Base-by-base conservation (phyloP, 2,113 vertebrate species). In the Pseudorasbora parva region DNA sequence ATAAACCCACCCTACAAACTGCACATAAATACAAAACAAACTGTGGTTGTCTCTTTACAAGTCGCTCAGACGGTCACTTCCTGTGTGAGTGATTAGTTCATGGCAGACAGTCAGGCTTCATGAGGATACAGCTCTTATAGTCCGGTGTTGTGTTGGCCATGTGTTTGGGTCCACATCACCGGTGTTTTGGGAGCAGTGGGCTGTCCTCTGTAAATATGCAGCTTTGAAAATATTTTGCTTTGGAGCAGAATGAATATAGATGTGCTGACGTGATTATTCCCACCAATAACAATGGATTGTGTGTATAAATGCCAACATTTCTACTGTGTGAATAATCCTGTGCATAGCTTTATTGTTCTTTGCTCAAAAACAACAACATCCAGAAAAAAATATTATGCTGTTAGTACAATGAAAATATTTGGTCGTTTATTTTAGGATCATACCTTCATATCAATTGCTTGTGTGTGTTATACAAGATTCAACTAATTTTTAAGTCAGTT, bases 201-300 rank as follows among this genome's bases (percentile, higher is more conserved):
- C 19, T 47, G 19, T 77, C 33, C 47, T 57, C 9, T 14, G 47
- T 54, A 56, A 83, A 76, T 60, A 66, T 27, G 30, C 57, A 21
- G 45, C 82, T 43, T 51, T 77, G 59, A 41, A 68, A 84, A 73
- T 59, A 77, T 66, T 82, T 81, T 19, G 12, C 43, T 64, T 74
- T 54, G 82, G 82, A 62, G 21, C 57, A 51, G 33, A 43, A 68
- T 76, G 62, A 49, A 64, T 62, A 51, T 49, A 51, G 73, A 64
- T 64, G 10, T 56, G 25, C 66, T 64, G 25, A 56, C 9, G 21
- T 79, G 66, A 54, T 43, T 75, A 41, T 51, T 81, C 57, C 54
- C 7, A 37, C 45, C 74, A 30, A 8, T 41, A 66, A 83, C 82
- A 83, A 51, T 66, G 56, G 57, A 23, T 21, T 54, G 71, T 54